phyloP scores from a whole-genome alignment of 2,888 invertebrate species.

The Pandemis corylana region DNA sequence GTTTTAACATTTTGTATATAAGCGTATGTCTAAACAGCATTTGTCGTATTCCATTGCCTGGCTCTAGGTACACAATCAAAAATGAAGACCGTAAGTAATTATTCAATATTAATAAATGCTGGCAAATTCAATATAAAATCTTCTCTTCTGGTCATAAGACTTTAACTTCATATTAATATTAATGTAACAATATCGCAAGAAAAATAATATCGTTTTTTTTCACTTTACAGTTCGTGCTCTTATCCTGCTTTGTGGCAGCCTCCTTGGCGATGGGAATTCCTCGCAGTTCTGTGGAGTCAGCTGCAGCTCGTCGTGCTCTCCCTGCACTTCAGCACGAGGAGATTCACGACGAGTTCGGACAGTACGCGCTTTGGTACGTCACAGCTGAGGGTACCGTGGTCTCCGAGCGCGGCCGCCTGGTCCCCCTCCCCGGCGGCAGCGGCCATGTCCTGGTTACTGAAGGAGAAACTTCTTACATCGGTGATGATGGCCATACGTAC shows the following conservation, averaged over 20 bases:
- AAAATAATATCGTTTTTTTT: not conserved
- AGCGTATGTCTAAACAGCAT: constrained; percentile 4
- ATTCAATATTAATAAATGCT: not conserved
- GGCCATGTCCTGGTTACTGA: constrained; percentile 56
- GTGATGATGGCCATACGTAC: constrained; percentile 55
- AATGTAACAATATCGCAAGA: too few species aligned
- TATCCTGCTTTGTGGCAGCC: constrained; percentile 42
- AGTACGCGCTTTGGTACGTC: constrained; percentile 60
- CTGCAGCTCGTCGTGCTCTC: constrained; percentile 45
- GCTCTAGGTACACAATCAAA: constrained; percentile 2
- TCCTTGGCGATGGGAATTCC: constrained; percentile 34
- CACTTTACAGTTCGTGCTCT: constrained; percentile 43
- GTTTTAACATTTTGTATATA: constrained; percentile 23
- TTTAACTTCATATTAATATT: too few species aligned
- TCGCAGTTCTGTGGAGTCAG: constrained; percentile 15
- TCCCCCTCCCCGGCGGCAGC: constrained; percentile 53
- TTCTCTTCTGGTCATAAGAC: too few species aligned
- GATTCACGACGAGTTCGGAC: constrained; percentile 60
- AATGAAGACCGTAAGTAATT: constrained; percentile 34
- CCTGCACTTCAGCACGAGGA: constrained; percentile 62
- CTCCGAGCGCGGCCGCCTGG: constrained; percentile 55
- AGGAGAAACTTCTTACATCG: constrained; percentile 57
- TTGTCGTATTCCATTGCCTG: constrained; percentile 7
- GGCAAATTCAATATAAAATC: not conserved
- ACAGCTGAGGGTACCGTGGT: constrained; percentile 64